Conservation (phyloP, 1,140 invertebrate genomes). For the Pantala flavescens region DNA sequence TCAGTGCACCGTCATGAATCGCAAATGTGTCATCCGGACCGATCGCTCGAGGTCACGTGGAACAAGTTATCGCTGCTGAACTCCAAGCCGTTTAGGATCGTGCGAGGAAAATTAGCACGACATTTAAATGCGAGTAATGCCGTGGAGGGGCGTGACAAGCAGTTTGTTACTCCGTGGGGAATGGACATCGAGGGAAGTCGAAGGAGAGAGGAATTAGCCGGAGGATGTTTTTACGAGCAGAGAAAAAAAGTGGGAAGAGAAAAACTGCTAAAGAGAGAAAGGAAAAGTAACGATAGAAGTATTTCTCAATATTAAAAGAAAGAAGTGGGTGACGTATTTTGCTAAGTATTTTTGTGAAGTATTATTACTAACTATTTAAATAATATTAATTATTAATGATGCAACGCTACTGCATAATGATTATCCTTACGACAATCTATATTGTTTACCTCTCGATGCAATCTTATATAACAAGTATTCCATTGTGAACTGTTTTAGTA, state of each 20-base stretch:
- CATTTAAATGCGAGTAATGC: constrained; percentile 9
- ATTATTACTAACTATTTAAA: too few relatives aligned
- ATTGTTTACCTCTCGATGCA: too few relatives aligned
- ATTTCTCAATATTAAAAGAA: too few relatives aligned
- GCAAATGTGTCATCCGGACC: not conserved
- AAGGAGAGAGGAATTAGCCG: not conserved
- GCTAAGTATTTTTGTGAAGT: too few relatives aligned
- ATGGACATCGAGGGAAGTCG: not conserved
- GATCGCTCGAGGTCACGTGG: not conserved
- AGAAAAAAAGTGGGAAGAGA: not conserved
- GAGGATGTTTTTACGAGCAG: too few relatives aligned
- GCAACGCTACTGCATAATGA: too few relatives aligned
- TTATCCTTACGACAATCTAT: too few relatives aligned
- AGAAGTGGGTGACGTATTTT: too few relatives aligned
- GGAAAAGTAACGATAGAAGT: not conserved
- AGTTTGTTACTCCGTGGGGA: not conserved
- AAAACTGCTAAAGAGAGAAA: not conserved
- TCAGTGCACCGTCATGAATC: not conserved
- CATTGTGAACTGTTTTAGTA: too few relatives aligned
- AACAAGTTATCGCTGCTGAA: not conserved
- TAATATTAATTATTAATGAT: too few relatives aligned
- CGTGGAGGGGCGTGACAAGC: not conserved
- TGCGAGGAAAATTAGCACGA: constrained; percentile 5
- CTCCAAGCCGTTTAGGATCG: not conserved
- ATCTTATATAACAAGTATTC: too few relatives aligned